Conservation (phyloP, 2,888 invertebrate genomes). For the Ethmia dodecea region DNA sequence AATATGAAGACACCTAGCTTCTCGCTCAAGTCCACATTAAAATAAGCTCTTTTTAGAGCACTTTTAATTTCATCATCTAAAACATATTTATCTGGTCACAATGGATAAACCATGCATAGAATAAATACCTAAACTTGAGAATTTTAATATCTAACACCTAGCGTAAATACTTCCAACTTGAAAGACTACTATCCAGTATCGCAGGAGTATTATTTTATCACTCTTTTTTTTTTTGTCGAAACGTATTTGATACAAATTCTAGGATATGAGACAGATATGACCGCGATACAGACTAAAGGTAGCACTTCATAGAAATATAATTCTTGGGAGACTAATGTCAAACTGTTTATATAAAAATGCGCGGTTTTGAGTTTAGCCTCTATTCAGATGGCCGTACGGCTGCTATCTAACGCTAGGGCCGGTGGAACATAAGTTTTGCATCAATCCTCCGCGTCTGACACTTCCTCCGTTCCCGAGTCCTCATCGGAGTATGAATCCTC, state of each 20-base stretch:
- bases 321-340: not conserved
- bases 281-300: conserved; percentile 3
- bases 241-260: conserved; percentile 38
- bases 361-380: not conserved
- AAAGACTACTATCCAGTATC: conserved; percentile 33
- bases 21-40: conserved; percentile 28
- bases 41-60: conserved; percentile 2
- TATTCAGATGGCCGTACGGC: conserved; percentile 13
- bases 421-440: conserved; percentile 35
- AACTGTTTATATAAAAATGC: not conserved
- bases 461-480: conserved; percentile 70
- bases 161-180: conserved; percentile 57
- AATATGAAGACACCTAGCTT: conserved; percentile 58
- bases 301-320: not conserved
- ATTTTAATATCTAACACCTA: conserved; percentile 45
- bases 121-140: conserved; percentile 34
- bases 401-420: conserved; percentile 34
- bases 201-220: conserved; percentile 39
- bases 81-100: conserved; percentile 66
- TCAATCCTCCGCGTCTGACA: conserved; percentile 70
- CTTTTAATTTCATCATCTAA: conserved; percentile 33
- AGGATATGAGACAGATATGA: conserved; percentile 42
- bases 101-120: conserved; percentile 68
- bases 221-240: conserved; percentile 28
- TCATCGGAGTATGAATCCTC: conserved; percentile 73